Conservation (phyloP, 2,797 vertebrate genomes). For the Muraenolepis orangiensis region DNA sequence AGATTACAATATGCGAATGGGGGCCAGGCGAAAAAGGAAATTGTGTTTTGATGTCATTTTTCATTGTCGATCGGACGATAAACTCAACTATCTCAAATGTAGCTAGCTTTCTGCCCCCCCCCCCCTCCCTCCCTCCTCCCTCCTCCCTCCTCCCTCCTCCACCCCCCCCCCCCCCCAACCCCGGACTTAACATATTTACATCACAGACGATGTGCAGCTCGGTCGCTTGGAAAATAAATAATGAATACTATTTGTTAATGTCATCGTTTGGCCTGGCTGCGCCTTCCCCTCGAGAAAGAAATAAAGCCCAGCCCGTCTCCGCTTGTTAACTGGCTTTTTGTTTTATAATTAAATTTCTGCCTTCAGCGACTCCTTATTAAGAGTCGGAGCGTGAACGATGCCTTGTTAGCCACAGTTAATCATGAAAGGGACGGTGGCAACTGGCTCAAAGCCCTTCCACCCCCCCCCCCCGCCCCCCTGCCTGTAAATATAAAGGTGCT, state of each 20-base stretch:
- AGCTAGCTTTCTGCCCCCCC: neutral
- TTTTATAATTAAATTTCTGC: conserved; percentile 76
- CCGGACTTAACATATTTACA: conserved; percentile 50
- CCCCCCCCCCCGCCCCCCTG: no score
- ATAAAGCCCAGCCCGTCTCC: conserved; percentile 36
- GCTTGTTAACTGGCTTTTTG: conserved; percentile 32
- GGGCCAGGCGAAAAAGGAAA: conserved; percentile 32
- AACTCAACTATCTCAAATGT: conserved; percentile 33
- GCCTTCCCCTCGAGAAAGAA: conserved; percentile 36
- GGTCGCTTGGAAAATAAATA: conserved; percentile 75
- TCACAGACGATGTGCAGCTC: conserved; percentile 53
- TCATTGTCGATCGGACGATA: conserved; percentile 52
- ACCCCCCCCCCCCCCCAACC: conserved; percentile 34
- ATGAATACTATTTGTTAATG: conserved; percentile 79
- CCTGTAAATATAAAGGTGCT: neutral
- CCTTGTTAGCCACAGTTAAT: conserved; percentile 62
- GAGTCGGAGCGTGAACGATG: conserved; percentile 60
- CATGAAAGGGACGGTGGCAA: conserved; percentile 49
- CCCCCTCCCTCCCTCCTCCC: conserved; percentile 7
- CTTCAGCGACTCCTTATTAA: conserved; percentile 70
- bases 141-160: conserved; percentile 24
- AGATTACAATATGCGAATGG: conserved; percentile 21
- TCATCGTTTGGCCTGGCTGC: conserved; percentile 57
- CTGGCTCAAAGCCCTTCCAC: no score
- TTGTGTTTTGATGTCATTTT: conserved; percentile 38